Evolutionary conservation across 2,797 vertebrate species (phyloP).

Genomic region (Sebastes alutus): DNA sequence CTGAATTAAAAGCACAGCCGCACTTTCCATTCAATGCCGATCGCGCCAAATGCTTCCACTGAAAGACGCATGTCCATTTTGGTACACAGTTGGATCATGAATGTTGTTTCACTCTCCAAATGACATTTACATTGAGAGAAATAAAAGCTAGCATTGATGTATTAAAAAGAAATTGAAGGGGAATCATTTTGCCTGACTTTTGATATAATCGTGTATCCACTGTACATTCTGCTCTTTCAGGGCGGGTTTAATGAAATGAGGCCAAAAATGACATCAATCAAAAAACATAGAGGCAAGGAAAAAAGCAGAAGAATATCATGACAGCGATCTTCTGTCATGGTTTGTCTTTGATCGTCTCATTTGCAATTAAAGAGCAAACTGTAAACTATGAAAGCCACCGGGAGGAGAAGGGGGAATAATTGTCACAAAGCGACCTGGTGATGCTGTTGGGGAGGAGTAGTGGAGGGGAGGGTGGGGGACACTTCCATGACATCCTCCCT

Average conservation of each 20-base stretch:
- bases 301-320: slow-evolving; percentile 2
- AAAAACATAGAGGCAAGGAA: not conserved
- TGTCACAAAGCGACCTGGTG: slow-evolving; percentile 43
- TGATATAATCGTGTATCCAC: not conserved
- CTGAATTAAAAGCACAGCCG: slow-evolving; percentile 27
- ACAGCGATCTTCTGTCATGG: slow-evolving; percentile 3
- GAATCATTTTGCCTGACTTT: not conserved
- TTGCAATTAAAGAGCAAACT: slow-evolving; percentile 46
- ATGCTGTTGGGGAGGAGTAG: slow-evolving; percentile 1
- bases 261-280: slow-evolving; percentile 27
- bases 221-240: not conserved
- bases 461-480: not conserved
- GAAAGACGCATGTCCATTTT: slow-evolving; percentile 7
- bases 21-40: slow-evolving; percentile 12
- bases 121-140: not conserved
- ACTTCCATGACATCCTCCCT: slow-evolving; percentile 33
- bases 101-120: not conserved
- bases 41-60: not conserved
- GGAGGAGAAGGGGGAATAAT: slow-evolving; percentile 10
- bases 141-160: not conserved
- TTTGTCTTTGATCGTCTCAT: slow-evolving; percentile 42
- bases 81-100: not conserved
- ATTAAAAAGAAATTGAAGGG: not conserved
- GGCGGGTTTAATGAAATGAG: not conserved
- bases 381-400: slow-evolving; percentile 42